A percentile compares a stretch with the other conserved stretches of the same genome.
Conservation (phyloP, 2,113 vertebrate genomes). For the Ceuthmochares aereus region DNA sequence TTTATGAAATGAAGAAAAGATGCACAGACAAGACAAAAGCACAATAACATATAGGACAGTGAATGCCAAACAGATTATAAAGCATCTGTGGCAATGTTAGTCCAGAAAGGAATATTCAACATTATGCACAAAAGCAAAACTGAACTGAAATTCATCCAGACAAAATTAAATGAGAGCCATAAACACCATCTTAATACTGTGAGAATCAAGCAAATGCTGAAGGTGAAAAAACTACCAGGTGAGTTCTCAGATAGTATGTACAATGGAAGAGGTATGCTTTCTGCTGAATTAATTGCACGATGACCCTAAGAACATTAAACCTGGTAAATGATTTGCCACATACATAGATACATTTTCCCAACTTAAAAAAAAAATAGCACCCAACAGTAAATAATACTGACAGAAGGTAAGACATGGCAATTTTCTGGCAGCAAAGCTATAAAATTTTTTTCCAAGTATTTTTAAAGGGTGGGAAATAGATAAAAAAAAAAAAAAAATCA, state of each 20-base stretch:
- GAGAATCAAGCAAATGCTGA: background rate
- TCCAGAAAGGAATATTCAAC: background rate
- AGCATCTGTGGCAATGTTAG: background rate
- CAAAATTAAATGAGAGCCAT: background rate
- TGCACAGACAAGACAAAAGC: background rate
- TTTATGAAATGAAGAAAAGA: background rate
- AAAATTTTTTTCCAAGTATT: background rate
- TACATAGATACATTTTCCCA: background rate
- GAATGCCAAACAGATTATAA: background rate
- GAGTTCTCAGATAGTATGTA: background rate
- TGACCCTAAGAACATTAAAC: background rate
- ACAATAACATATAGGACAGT: background rate
- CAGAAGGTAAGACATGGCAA: background rate
- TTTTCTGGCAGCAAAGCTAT: background rate
- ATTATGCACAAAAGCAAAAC: background rate
- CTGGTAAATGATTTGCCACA: background rate
- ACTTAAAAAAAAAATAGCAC: background rate
- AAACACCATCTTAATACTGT: background rate
- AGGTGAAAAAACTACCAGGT: background rate
- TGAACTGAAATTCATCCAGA: background rate
- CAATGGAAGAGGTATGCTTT: background rate
- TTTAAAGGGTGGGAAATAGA: background rate
- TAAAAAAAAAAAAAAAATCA: background rate
- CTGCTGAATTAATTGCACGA: background rate
- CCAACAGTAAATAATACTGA: background rate